phyloP scores from a whole-genome alignment of 2,113 vertebrate species.

The Cettia cetti region DNA sequence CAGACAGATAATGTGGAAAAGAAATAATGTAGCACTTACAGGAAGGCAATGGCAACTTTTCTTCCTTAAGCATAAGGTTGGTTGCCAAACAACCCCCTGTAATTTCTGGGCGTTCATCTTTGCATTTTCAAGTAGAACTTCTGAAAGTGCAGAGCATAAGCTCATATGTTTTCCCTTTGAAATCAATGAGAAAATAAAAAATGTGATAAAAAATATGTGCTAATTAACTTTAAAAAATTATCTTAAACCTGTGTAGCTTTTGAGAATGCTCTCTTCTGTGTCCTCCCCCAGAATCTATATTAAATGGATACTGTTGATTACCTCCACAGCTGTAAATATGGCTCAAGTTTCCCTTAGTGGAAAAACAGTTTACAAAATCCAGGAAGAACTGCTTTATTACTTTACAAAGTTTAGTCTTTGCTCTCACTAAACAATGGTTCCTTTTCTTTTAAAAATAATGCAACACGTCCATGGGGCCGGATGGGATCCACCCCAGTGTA shows the following conservation, averaged over 20 bases:
- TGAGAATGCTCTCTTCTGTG: background rate
- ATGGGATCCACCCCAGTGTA: background rate
- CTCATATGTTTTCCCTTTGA: background rate
- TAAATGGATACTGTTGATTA: background rate
- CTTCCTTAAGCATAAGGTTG: background rate
- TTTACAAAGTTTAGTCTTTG: background rate
- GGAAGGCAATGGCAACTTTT: background rate
- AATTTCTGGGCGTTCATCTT: background rate
- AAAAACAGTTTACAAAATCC: background rate
- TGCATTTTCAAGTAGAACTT: background rate
- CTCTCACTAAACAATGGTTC: background rate
- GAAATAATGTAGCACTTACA: background rate
- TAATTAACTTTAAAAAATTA: background rate
- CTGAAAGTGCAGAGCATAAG: background rate
- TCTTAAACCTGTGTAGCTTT: background rate
- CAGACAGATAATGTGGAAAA: background rate
- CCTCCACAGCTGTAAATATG: background rate
- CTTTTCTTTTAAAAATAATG: background rate
- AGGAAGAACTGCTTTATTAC: background rate
- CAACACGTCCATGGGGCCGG: background rate
- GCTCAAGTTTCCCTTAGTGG: background rate
- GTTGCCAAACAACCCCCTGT: background rate
- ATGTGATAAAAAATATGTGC: background rate
- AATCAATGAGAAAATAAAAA: background rate
- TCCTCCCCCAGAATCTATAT: background rate